phyloP scores from a whole-genome alignment of 2,888 invertebrate genomes.

The Lumbricus terrestris region DNA sequence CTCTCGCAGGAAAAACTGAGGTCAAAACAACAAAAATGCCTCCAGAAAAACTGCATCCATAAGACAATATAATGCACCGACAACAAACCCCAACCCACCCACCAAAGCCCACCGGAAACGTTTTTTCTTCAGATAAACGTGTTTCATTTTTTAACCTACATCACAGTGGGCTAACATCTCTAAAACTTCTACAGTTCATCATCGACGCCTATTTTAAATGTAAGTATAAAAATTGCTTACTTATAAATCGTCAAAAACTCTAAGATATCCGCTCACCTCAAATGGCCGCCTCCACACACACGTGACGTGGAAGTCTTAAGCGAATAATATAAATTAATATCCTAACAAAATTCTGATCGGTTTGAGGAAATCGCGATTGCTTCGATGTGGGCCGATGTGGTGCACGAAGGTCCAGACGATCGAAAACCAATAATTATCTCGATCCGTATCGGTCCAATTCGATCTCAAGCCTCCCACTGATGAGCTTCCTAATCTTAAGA shows the following conservation, averaged over 20 bases:
- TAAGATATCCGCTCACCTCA: no score
- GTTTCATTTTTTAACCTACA: neutral
- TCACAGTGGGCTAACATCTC: neutral
- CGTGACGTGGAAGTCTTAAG: neutral
- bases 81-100: neutral
- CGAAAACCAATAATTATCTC: neutral
- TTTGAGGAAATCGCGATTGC: neutral
- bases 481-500: neutral
- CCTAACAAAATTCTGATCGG: neutral
- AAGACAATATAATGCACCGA: neutral
- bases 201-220: no score
- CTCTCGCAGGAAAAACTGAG: neutral
- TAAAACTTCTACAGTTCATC: neutral
- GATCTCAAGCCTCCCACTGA: neutral
- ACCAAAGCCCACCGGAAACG: no score
- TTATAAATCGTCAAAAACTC: no score
- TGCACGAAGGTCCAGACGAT: neutral
- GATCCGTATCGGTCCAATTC: conserved; percentile 3
- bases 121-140: neutral
- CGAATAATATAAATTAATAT: no score
- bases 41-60: neutral
- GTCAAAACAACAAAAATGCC: neutral
- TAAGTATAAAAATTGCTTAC: no score
- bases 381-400: neutral
- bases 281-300: neutral